Conservation (phyloP, 2,888 invertebrate species). For the Meiosimyza decipiens region DNA sequence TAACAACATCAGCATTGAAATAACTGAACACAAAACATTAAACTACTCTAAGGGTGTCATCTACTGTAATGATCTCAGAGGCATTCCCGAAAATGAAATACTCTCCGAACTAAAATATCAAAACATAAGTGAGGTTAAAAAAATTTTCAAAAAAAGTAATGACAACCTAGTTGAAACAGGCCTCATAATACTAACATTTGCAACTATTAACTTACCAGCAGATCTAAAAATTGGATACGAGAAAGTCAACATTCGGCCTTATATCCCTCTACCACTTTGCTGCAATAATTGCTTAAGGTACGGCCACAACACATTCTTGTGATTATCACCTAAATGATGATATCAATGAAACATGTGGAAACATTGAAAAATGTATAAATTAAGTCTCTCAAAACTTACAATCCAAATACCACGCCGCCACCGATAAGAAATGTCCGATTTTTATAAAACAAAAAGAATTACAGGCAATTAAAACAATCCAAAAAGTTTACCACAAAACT, state of each 20-base stretch:
- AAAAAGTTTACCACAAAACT: slow-evolving; percentile 13
- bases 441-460: slow-evolving; percentile 17
- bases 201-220: background rate
- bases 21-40: background rate
- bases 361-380: background rate
- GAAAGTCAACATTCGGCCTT: slow-evolving; percentile 2
- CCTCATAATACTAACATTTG: slow-evolving; percentile 4
- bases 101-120: background rate
- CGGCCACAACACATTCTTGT: background rate
- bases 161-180: slow-evolving; percentile 7
- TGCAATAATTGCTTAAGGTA: slow-evolving; percentile 9
- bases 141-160: background rate
- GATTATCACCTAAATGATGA: slow-evolving; percentile 6
- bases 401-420: background rate
- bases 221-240: slow-evolving; percentile 8
- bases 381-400: background rate
- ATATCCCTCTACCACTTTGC: slow-evolving; percentile 12
- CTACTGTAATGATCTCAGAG: slow-evolving; percentile 4
- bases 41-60: slow-evolving; percentile 4
- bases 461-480: background rate
- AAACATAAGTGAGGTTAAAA: slow-evolving; percentile 7
- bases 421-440: no score
- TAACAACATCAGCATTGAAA: background rate
- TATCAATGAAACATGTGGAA: background rate
- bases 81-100: background rate